Evolutionary conservation across 1,140 invertebrate genomes (phyloP), one percentile per base, ranked within the genome.

Genomic region (Druon quercuslanigerum): DNA sequence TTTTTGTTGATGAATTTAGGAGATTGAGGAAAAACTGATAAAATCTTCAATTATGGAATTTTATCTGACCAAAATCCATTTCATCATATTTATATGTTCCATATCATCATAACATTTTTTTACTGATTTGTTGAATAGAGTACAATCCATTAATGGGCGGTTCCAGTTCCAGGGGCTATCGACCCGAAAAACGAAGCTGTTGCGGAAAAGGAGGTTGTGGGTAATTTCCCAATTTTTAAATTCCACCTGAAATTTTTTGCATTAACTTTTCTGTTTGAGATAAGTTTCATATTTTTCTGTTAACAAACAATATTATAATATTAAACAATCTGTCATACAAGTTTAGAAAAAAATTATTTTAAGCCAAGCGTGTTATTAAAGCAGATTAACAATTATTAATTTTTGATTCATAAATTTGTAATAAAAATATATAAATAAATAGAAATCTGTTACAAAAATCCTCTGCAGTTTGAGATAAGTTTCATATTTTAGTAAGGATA

Each of bases 111-210:
- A 5, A 50, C 5, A 20, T 70, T 70, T 40, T 70, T 70, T n/a
- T 70, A 1, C 33, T 20, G 2, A 5, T 33, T 70, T 70, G 7
- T 70, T 14, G 0, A 70, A 20, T 78, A 92, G 92, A 88, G 9
- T 92, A 92, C 75, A 91, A 90, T 87, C 92, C 92, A 46, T 81
- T 92, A 71, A 92, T 91, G 90, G 92, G 92, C n/a, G 81, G 85
- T 73, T 83, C 82, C 72, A 83, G 83, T 76, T 46, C 40, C 40
- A 83, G 85, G 20, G 83, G 88, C 72, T 92, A 92, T 80, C 84
- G 90, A 56, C 89, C 92, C 52, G 89, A 89, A 11, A 91, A 90
- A 82, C 87, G 89, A 46, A 89, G 85, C 70, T 90, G 90, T 19
- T 92, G 92, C 78, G 83, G 88, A 50, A 89, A 90, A 79, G 89